Conservation (phyloP, 2,113 vertebrate genomes). For the Anas platyrhynchos region DNA sequence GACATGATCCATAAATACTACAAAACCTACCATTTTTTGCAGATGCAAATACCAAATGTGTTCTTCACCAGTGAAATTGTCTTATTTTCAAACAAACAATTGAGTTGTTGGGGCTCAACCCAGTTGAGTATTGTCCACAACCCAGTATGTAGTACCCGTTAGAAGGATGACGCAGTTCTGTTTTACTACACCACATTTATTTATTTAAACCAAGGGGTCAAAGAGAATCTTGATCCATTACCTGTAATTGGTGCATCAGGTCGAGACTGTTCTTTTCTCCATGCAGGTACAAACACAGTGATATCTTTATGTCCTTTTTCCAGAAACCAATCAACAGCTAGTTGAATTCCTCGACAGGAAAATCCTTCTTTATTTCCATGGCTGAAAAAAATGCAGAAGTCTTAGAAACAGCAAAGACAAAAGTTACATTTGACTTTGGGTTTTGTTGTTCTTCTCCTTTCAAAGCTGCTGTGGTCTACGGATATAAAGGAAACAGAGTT, state of each 20-base stretch:
- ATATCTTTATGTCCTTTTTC: conserved; percentile 98
- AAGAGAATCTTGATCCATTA: conserved; percentile 57
- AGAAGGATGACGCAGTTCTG: background rate
- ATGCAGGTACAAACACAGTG: conserved; percentile 97
- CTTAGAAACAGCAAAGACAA: conserved; percentile 28
- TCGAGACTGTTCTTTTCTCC: conserved; percentile 98
- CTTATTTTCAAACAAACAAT: background rate
- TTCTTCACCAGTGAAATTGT: background rate
- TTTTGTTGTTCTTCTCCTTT: background rate
- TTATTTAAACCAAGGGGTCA: background rate
- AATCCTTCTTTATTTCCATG: conserved; percentile 99
- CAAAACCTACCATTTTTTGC: background rate
- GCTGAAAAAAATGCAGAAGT: conserved; percentile 78
- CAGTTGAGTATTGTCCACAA: background rate
- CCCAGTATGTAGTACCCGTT: background rate
- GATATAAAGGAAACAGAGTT: background rate
- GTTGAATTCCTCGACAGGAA: conserved; percentile 95
- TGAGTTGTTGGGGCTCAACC: background rate
- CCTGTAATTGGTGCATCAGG: conserved; percentile 97
- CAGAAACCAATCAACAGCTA: conserved; percentile 97
- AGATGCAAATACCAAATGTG: background rate
- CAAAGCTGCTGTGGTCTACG: background rate
- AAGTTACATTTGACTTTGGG: background rate
- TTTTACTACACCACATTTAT: background rate
- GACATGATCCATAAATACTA: background rate